phyloP scores from a whole-genome alignment of 2,888 invertebrate species.

The Chelonus formosanus region DNA sequence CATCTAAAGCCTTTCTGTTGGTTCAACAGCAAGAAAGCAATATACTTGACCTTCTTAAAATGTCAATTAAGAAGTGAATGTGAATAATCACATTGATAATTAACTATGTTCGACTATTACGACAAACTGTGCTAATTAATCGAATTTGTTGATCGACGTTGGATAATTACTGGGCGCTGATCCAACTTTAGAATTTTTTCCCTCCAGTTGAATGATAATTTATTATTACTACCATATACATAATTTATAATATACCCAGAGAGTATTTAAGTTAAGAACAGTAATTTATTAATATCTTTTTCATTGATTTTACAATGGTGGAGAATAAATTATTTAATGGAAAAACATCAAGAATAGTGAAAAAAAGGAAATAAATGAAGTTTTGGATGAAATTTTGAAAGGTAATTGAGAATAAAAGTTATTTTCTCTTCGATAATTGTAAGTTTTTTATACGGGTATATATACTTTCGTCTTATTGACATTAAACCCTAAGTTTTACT shows the following conservation, averaged over 20 bases:
- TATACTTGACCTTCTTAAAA: conserved; percentile 13
- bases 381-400: neutral
- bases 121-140: conserved; percentile 28
- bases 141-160: conserved; percentile 30
- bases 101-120: conserved; percentile 28
- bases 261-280: no score
- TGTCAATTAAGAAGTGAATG: conserved; percentile 5
- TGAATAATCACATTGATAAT: conserved; percentile 26
- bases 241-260: no score
- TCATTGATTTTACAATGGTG: no score
- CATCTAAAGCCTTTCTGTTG: no score
- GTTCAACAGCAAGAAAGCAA: conserved; percentile 1
- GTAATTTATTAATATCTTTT: no score
- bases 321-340: no score
- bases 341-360: no score
- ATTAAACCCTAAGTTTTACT: conserved; percentile 28
- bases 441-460: conserved; percentile 5
- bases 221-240: no score
- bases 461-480: conserved; percentile 26
- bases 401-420: conserved; percentile 20
- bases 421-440: conserved; percentile 19
- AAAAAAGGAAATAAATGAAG: no score
- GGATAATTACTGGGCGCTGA: conserved; percentile 29
- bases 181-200: conserved; percentile 22
- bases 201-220: neutral